A percentile compares a stretch with the other conserved stretches of the same genome.
Conservation (phyloP, 2,888 invertebrate species). For the Drosophila tripunctata region DNA sequence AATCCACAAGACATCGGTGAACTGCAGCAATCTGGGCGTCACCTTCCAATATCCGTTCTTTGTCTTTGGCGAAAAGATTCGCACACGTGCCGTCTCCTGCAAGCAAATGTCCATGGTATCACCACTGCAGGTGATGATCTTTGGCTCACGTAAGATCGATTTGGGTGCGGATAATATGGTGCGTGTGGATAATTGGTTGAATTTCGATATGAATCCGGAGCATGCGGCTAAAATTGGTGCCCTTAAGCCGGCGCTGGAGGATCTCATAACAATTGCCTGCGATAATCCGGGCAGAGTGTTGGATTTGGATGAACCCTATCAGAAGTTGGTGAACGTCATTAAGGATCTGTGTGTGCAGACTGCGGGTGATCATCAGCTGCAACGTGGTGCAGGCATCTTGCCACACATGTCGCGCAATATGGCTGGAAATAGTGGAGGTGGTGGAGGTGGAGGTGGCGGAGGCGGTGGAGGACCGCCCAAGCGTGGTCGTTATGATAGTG, state of each 20-base stretch:
- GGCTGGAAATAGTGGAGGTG: conserved; percentile 50
- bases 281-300: conserved; percentile 91
- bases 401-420: conserved; percentile 74
- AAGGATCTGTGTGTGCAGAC: conserved; percentile 90
- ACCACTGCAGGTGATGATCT: conserved; percentile 95
- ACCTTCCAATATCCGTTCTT: conserved; percentile 97
- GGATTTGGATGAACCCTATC: conserved; percentile 82
- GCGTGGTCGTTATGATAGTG: conserved; percentile 59
- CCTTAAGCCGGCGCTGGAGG: conserved; percentile 94
- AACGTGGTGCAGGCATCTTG: conserved; percentile 85
- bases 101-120: conserved; percentile 98
- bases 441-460: conserved; percentile 47
- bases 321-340: conserved; percentile 88
- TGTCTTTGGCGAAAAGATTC: conserved; percentile 99
- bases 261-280: conserved; percentile 91
- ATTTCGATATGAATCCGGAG: conserved; percentile 92
- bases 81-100: conserved; percentile 97
- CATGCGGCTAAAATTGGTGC: conserved; percentile 93
- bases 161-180: conserved; percentile 88
- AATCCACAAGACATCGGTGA: conserved; percentile 98
- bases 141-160: conserved; percentile 91
- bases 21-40: conserved; percentile 93
- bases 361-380: conserved; percentile 90
- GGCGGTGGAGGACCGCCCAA: conserved; percentile 57
- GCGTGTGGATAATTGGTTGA: conserved; percentile 96